Evolutionary conservation across 2,797 vertebrate genomes (phyloP).

Genomic region (Lepus oiostolus): DNA sequence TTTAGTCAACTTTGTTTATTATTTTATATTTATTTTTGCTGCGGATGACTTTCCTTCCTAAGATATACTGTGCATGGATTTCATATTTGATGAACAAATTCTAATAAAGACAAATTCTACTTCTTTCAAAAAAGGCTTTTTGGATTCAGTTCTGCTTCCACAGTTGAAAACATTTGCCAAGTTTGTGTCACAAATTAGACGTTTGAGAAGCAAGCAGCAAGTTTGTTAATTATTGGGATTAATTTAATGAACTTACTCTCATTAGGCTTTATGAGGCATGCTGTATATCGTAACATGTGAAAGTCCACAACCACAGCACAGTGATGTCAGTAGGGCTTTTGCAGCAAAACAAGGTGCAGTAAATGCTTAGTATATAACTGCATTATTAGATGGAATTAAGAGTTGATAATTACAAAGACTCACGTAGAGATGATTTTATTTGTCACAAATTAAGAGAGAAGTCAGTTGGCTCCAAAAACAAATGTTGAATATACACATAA

Average conservation of each 20-base stretch:
- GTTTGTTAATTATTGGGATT: constrained; percentile 89
- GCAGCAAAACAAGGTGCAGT: not conserved
- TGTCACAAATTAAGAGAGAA: constrained; percentile 65
- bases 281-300: constrained; percentile 77
- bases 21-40: constrained; percentile 28
- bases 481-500: constrained; percentile 65
- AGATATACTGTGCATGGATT: constrained; percentile 86
- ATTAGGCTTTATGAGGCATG: constrained; percentile 88
- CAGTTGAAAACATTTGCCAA: constrained; percentile 90
- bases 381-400: constrained; percentile 74
- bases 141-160: constrained; percentile 89
- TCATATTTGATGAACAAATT: constrained; percentile 87
- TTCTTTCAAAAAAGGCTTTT: constrained; percentile 88
- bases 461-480: constrained; percentile 65
- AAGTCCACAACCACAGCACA: constrained; percentile 83
- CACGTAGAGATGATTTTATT: constrained; percentile 64
- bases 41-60: constrained; percentile 80
- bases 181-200: constrained; percentile 87
- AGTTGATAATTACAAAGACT: constrained; percentile 65
- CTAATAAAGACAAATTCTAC: constrained; percentile 94
- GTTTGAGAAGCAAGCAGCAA: constrained; percentile 86
- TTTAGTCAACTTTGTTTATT: constrained; percentile 44
- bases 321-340: constrained; percentile 76
- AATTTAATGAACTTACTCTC: constrained; percentile 90
- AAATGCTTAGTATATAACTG: constrained; percentile 49